These are phyloP conservation scores for Sebastolobus altivelis DNA, from an alignment of 2,797 vertebrate genomes.

Conservation along the genomic window DNA sequence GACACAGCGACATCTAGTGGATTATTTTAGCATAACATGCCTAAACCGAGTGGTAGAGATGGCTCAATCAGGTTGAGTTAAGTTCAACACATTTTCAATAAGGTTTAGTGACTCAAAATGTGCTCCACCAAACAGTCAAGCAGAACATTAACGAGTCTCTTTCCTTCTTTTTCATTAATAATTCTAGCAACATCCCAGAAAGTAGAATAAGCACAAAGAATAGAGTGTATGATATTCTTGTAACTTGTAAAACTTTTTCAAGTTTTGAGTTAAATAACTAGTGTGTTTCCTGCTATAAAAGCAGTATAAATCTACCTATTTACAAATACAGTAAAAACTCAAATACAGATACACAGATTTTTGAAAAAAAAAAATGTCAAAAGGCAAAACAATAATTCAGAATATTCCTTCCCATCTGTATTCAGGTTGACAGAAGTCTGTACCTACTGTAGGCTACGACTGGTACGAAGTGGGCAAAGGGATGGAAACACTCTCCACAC, in stretches of 20 bases:
- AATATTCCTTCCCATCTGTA: neutral
- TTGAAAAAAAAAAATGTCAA: neutral
- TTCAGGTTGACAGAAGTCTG: slow-evolving; percentile 18
- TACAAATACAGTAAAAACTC: neutral
- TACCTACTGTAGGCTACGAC: neutral
- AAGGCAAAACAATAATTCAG: neutral
- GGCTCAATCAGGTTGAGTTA: neutral
- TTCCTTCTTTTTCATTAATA: neutral
- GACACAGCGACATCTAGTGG: no score
- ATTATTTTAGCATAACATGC: no score
- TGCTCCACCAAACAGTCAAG: neutral
- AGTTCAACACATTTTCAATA: neutral
- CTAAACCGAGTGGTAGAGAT: no score
- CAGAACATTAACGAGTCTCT: neutral
- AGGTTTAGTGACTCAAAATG: neutral
- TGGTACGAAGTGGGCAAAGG: slow-evolving; percentile 16
- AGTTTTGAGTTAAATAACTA: neutral
- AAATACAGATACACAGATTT: neutral
- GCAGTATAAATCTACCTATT: neutral
- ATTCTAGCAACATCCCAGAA: neutral
- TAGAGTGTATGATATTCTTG: neutral
- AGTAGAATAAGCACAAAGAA: neutral
- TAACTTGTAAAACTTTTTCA: neutral
- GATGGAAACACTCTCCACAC: slow-evolving; percentile 17
- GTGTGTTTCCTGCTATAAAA: neutral